Evolutionary conservation across 2,113 vertebrate species (phyloP), one percentile per base, ranked within the genome.

Genomic region (Cygnus atratus): DNA sequence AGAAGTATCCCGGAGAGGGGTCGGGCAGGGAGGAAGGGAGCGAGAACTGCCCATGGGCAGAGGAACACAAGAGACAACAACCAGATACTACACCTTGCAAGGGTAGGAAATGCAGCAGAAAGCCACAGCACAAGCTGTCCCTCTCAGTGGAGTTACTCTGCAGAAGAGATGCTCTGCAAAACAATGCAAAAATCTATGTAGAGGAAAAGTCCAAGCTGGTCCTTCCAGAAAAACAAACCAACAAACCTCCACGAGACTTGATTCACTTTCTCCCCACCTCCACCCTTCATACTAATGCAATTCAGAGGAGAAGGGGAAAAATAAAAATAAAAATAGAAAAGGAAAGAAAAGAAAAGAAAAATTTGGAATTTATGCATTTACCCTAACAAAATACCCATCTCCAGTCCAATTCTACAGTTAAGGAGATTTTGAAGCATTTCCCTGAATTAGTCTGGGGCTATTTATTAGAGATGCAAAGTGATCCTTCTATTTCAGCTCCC

Each of bases 71-170:
- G 24, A 29, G n/a, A 37, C 11, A 63, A 13, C 25, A 39, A 31
- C 4, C 39, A 66, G 29, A 12, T 2, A 39, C 21, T 3, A 24
- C 13, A 31, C 2, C 2, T 2, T 48, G 29, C 8, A 6, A 16
- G 9, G n/a, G n/a, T 2, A 70, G 26, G 25, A 81, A 81, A 63
- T 7, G 63, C 18, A 65, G 16, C 61, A 85, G 37, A 48, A 94
- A 88, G 8, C 5, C 18, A 16, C 46, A 54, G 48, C 37, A 74
- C 11, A 22, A 50, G 12, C 22, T 41, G 3, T n/a, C 31, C 58
- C 71, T 55, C 43, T 52, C 5, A 2, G 33, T 18, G 63, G 19
- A 61, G 33, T 12, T 6, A 18, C 11, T 41, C n/a, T 52, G 39
- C 72, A 26, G 29, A 86, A 48, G 19, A 61, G 35, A 11, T 8